Evolutionary conservation across 2,888 invertebrate species (phyloP), one percentile per base, ranked within the genome.

Genomic region (Plemyria rubiginata): DNA sequence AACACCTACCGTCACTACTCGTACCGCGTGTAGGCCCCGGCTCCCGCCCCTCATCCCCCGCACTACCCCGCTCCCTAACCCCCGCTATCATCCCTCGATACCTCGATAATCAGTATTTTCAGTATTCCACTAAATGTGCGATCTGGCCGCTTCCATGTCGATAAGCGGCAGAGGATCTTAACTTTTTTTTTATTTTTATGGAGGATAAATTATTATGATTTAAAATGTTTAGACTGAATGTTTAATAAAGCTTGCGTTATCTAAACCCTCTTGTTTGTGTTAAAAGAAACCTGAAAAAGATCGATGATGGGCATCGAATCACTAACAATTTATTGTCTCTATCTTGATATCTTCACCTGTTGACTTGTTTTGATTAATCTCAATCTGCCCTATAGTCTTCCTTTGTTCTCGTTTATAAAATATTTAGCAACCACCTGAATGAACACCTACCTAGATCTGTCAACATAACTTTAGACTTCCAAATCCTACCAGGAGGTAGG

Each of bases 1-100:
- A 96, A 96, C 82, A 92, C 90, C 80, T 97, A 97, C 92, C 96
- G 97, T 81, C 96, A 97, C 89, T 97, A 95, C 94, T 96, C 97
- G 78, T 97, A 97, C 93, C 96, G 96, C 90, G 96, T 97, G 85
- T 97, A 96, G 94, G 79, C 77, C 78, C 81, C 79, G 79, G 80
- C 77, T 77, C 79, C 82, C 78, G 74, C 70, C 75, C 62, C 32
- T 29, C 49, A 60, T 60, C 71, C 72, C 67, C 76, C 67, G 70
- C 71, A 66, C 72, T 65, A 50, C 66, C 71, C 73, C 67, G 74
- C 76, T 70, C 69, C 78, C 69, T 70, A 70, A 66, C 70, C 66
- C 69, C 70, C 71, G 71, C 76, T 74, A 75, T 75, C 70, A 81
- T 76, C 75, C 72, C 68, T 22, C 15, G 22, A 55, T 80, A 85